Conservation (phyloP, 2,888 invertebrate genomes). For the Salticus scenicus region DNA sequence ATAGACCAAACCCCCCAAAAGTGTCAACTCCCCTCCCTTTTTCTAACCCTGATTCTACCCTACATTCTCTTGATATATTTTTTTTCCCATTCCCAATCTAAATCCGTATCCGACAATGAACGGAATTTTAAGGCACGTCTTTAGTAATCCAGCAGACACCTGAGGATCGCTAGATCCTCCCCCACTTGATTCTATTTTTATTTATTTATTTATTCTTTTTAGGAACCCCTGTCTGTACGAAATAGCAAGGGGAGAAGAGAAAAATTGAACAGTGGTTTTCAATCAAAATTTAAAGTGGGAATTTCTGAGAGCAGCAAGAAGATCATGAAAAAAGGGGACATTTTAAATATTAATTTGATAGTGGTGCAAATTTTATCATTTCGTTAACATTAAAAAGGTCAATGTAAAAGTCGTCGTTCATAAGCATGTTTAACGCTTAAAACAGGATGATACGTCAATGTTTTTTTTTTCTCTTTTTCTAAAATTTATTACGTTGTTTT, state of each 20-base stretch:
- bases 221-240: slow-evolving; percentile 22
- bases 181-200: slow-evolving; percentile 32
- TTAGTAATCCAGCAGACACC: slow-evolving; percentile 63
- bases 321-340: slow-evolving; percentile 39
- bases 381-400: too few relatives aligned
- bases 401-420: too few relatives aligned
- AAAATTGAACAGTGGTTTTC: slow-evolving; percentile 60
- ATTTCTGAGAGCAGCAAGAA: slow-evolving; percentile 57
- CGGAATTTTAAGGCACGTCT: slow-evolving; percentile 46
- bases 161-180: slow-evolving; percentile 51
- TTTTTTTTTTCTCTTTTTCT: too few relatives aligned
- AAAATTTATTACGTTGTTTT: too few relatives aligned
- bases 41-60: slow-evolving; percentile 3
- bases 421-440: too few relatives aligned
- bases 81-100: slow-evolving; percentile 3
- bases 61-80: background rate
- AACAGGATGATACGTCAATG: too few relatives aligned
- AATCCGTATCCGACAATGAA: slow-evolving; percentile 55
- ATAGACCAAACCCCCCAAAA: slow-evolving; percentile 18
- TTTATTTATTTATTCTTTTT: slow-evolving; percentile 57
- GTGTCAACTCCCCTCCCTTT: slow-evolving; percentile 32
- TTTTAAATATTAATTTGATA: slow-evolving; percentile 29
- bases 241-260: slow-evolving; percentile 23
- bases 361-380: too few relatives aligned
- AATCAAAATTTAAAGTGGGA: slow-evolving; percentile 67